These are phyloP conservation scores for Pelochelys cantorii DNA, from an alignment of 2,797 vertebrate species.

Conservation along the genomic window DNA sequence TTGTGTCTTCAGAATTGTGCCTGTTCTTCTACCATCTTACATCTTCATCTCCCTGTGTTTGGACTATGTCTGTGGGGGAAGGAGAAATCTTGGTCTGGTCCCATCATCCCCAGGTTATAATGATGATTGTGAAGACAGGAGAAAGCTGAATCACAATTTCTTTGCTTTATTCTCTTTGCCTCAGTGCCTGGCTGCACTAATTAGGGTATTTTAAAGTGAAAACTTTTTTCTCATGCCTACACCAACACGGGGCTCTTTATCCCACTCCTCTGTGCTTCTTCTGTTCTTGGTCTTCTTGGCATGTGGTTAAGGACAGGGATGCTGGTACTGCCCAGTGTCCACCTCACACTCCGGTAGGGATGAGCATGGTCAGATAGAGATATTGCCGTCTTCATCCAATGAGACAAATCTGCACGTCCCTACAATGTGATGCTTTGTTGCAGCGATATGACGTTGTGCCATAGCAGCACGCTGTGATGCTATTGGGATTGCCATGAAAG, in stretches of 20 bases:
- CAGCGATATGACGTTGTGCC: rapidly evolving
- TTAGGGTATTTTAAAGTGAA: not conserved
- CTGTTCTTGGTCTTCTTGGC: not conserved
- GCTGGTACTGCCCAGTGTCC: not conserved
- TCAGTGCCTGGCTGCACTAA: not conserved
- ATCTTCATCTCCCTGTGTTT: not conserved
- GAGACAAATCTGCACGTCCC: not conserved
- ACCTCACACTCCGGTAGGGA: not conserved
- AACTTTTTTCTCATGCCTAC: not conserved
- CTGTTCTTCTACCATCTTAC: not conserved
- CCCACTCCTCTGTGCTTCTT: not conserved
- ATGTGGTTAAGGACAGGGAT: not conserved
- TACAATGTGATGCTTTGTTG: not conserved
- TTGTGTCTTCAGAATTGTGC: not conserved
- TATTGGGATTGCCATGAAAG: not conserved
- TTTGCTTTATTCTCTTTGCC: not conserved
- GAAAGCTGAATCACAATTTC: not conserved
- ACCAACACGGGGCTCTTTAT: not conserved
- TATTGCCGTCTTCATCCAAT: not conserved
- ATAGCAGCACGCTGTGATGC: not conserved
- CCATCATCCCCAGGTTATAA: not conserved
- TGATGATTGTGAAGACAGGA: not conserved
- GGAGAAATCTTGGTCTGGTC: not conserved
- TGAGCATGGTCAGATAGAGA: not conserved
- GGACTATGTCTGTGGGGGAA: not conserved